Percentiles rank a stretch among this genome's conserved stretches.
Conservation (phyloP, 2,888 invertebrate genomes). For the Patella depressa region DNA sequence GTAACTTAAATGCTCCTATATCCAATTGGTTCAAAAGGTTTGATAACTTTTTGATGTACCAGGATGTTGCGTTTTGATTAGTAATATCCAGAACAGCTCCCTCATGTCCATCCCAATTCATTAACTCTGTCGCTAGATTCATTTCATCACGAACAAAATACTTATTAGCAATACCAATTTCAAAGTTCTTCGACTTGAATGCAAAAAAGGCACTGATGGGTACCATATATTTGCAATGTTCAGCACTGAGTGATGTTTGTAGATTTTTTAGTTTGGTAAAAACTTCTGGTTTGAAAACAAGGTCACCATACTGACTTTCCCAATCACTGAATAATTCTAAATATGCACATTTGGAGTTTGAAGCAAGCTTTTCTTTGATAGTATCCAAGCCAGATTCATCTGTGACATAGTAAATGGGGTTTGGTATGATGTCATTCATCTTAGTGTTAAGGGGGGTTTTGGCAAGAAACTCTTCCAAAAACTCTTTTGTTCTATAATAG, state of each 20-base stretch:
- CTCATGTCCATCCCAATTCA: slow-evolving; percentile 38
- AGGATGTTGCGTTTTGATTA: slow-evolving; percentile 35
- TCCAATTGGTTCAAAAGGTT: slow-evolving; percentile 29
- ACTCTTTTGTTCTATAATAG: slow-evolving; percentile 29
- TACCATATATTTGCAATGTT: slow-evolving; percentile 33
- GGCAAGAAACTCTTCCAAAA: not conserved
- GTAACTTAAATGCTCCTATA: slow-evolving; percentile 39
- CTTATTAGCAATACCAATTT: slow-evolving; percentile 29
- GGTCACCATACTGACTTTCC: slow-evolving; percentile 38
- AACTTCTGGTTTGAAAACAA: slow-evolving; percentile 28
- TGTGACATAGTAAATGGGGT: slow-evolving; percentile 33
- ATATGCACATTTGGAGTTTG: slow-evolving; percentile 32
- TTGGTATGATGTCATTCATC: slow-evolving; percentile 25
- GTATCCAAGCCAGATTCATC: slow-evolving; percentile 21
- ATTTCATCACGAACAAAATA: slow-evolving; percentile 41
- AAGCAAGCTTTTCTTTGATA: slow-evolving; percentile 18
- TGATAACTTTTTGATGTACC: slow-evolving; percentile 33
- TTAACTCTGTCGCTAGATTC: slow-evolving; percentile 39
- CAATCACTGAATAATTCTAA: slow-evolving; percentile 36
- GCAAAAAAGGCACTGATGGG: slow-evolving; percentile 43
- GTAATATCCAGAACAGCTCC: slow-evolving; percentile 43
- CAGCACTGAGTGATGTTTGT: not conserved
- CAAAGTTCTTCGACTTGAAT: slow-evolving; percentile 37
- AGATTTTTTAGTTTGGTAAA: slow-evolving; percentile 22
- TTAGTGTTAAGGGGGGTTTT: slow-evolving; percentile 21